phyloP scores from a whole-genome alignment of 2,888 invertebrate genomes.

The Allygus modestus region DNA sequence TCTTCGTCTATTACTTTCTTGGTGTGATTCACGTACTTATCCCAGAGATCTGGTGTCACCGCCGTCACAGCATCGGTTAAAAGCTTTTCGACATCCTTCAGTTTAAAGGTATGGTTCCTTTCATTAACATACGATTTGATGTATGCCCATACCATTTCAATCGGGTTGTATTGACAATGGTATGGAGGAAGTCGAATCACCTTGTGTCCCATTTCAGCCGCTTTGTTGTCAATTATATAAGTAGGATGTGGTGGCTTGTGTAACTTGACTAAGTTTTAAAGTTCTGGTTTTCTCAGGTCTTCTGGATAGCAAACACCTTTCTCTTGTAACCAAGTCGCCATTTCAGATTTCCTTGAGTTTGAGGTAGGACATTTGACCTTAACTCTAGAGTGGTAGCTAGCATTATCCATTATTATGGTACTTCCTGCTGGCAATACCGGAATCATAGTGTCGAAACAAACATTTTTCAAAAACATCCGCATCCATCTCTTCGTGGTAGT shows the following conservation, averaged over 20 bases:
- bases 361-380: constrained; percentile 27
- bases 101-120: constrained; percentile 25
- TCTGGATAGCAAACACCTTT: neutral
- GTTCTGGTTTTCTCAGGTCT: constrained; percentile 3
- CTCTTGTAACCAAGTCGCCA: neutral
- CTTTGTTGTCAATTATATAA: neutral
- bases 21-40: neutral
- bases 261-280: neutral
- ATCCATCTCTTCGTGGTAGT: neutral
- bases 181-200: constrained; percentile 41
- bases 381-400: constrained; percentile 6
- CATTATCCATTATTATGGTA: neutral
- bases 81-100: neutral
- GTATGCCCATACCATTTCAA: constrained; percentile 39
- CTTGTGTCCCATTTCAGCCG: neutral
- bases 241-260: neutral
- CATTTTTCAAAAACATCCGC: neutral
- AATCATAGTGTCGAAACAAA: neutral
- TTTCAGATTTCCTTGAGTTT: neutral
- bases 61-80: constrained; percentile 8
- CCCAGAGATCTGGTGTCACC: constrained; percentile 29
- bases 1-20: constrained; percentile 24
- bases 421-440: neutral
- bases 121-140: neutral
- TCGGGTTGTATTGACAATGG: constrained; percentile 48